phyloP scores from a whole-genome alignment of 2,888 invertebrate species.

The Maniola hyperantus region DNA sequence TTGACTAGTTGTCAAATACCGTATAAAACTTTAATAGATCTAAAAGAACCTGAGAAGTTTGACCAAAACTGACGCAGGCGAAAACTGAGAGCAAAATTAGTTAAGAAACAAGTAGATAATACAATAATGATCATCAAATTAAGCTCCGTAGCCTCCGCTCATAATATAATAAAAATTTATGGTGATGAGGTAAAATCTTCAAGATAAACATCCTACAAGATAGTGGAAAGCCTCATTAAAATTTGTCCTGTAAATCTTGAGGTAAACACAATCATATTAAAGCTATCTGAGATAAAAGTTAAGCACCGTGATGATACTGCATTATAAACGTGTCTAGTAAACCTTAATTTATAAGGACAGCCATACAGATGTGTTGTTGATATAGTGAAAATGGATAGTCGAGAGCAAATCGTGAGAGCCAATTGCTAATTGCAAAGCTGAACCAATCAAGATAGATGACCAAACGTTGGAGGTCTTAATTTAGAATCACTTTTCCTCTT shows the following conservation, averaged over 20 bases:
- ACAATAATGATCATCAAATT: neutral
- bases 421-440: neutral
- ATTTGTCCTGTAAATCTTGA: neutral
- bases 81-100: too few species aligned
- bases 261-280: conserved; percentile 1
- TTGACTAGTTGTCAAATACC: too few species aligned
- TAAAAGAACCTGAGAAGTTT: too few species aligned
- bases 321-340: neutral
- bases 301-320: neutral
- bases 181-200: neutral
- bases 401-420: neutral
- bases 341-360: neutral
- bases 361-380: neutral
- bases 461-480: neutral
- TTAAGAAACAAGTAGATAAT: too few species aligned
- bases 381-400: neutral
- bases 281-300: neutral
- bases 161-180: conserved; percentile 5
- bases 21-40: too few species aligned
- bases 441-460: neutral
- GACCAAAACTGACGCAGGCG: too few species aligned
- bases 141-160: conserved; percentile 1
- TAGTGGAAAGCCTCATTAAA: conserved; percentile 7
- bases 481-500: neutral
- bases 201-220: conserved; percentile 15